Evolutionary conservation across 1,140 invertebrate species (phyloP).

Genomic region (Microplitis mediator): DNA sequence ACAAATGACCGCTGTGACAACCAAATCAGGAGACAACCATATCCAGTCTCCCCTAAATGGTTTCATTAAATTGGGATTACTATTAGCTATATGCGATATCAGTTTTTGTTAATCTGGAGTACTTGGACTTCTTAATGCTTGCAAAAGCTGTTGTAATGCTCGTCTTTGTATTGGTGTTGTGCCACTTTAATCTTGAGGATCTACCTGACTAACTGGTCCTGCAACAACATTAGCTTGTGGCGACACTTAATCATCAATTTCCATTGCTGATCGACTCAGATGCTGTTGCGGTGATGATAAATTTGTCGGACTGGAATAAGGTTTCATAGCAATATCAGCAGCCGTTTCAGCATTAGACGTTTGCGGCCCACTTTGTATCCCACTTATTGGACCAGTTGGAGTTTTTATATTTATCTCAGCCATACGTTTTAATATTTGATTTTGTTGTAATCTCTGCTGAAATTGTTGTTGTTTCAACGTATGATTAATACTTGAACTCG

Average conservation of each 20-base stretch:
- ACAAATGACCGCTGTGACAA: too few species aligned
- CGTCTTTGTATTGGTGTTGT: constrained; percentile 69
- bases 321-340: constrained; percentile 57
- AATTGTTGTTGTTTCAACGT: too few species aligned
- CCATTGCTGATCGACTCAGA: constrained; percentile 58
- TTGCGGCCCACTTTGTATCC: constrained; percentile 47
- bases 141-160: constrained; percentile 87
- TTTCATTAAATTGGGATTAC: constrained; percentile 94
- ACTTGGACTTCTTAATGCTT: constrained; percentile 84
- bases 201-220: constrained; percentile 55
- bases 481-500: too few species aligned
- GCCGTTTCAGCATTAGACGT: constrained; percentile 57
- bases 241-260: constrained; percentile 55
- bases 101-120: constrained; percentile 93
- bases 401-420: too few species aligned
- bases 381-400: too few species aligned
- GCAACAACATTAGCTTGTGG: constrained; percentile 60
- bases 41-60: constrained; percentile 67
- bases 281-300: constrained; percentile 59
- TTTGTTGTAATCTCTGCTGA: too few species aligned
- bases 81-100: constrained; percentile 90
- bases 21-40: too few species aligned
- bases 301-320: constrained; percentile 56
- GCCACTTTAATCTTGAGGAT: constrained; percentile 46
- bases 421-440: too few species aligned